Base-by-base conservation (phyloP, 1,140 invertebrate genomes). In the Xylocopa sonorina region DNA sequence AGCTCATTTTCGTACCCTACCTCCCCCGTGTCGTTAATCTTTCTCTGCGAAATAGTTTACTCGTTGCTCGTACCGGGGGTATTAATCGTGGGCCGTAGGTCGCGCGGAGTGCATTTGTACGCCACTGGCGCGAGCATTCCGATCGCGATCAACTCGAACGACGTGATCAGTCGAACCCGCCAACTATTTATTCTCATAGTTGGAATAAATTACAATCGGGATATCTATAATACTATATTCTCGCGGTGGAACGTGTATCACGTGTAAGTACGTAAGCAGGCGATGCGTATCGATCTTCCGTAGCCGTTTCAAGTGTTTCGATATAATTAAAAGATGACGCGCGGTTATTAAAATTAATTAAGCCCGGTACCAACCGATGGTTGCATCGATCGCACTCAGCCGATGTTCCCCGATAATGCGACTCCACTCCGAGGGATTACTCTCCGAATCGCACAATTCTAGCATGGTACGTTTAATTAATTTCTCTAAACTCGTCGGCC, bases 301-400 rank as follows among this genome's bases (percentile, higher is more conserved):
- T 34, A 34, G 6, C 6, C 18, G 18, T 58, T 34, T 6, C 9
- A 34, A 34, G 14, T 16, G 62, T 43, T 27, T 18, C 62, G n/a
- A 27, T 46, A n/a, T 63, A 63, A 63, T 63, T 43, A 63, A 63
- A 63, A 41, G 38, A 18, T 16, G 41, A 43, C 41, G 41, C 6
- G 3, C 32, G 21, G 21, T 7, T 38, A 38, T 68, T 24, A 38
- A 38, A 68, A 53, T 53, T 68, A 53, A 68, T 68, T 38, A 53
- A 68, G 14, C 29, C 7, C 16, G n/a, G 32, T 21, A 3, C 16
- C n/a, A n/a, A 27, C 38, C 24, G 10, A 16, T 41, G 16, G 18
- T 10, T 51, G 2, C 24, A 68, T 43, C 68, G 27, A 71, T 71
- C 29, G 51, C 38, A 29, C 24, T 3, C 34, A 12, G 21, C 5